These are phyloP conservation scores for Ptilonorhynchus violaceus DNA, from an alignment of 2,113 vertebrate species.

Conservation along the genomic window DNA sequence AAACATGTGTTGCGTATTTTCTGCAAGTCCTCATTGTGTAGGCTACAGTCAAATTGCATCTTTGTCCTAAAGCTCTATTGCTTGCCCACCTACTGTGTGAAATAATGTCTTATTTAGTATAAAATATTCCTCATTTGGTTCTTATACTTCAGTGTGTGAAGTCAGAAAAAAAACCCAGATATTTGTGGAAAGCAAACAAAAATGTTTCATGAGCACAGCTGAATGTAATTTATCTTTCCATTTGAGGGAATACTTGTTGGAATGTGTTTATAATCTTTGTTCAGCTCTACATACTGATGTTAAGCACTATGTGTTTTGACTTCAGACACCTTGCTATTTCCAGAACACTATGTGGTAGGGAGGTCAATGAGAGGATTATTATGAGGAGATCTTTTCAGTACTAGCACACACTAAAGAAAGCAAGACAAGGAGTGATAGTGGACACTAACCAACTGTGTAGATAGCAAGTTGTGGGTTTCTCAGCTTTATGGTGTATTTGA, in stretches of 20 bases:
- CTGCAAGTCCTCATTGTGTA: not conserved
- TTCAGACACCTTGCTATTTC: constrained; percentile 18
- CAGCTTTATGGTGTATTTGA: not conserved
- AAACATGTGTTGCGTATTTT: not conserved
- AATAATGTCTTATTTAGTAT: not conserved
- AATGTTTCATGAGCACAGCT: not conserved
- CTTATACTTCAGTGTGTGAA: not conserved
- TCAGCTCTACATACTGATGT: not conserved
- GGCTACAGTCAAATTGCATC: not conserved
- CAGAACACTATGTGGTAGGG: not conserved
- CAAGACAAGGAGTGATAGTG: not conserved
- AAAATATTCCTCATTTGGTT: not conserved
- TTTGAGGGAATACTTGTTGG: not conserved
- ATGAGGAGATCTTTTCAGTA: not conserved
- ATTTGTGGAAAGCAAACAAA: not conserved
- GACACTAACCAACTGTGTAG: not conserved
- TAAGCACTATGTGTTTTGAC: not conserved
- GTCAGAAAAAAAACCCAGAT: not conserved
- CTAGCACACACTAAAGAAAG: not conserved
- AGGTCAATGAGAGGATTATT: not conserved
- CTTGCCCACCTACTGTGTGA: not conserved
- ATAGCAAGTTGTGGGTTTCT: not conserved
- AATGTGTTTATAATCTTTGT: not conserved
- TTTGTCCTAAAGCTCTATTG: not conserved
- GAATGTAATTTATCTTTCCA: not conserved